These are phyloP conservation scores for Sylvia atricapilla DNA, from an alignment of 2,113 vertebrate genomes.

Conservation along the genomic window DNA sequence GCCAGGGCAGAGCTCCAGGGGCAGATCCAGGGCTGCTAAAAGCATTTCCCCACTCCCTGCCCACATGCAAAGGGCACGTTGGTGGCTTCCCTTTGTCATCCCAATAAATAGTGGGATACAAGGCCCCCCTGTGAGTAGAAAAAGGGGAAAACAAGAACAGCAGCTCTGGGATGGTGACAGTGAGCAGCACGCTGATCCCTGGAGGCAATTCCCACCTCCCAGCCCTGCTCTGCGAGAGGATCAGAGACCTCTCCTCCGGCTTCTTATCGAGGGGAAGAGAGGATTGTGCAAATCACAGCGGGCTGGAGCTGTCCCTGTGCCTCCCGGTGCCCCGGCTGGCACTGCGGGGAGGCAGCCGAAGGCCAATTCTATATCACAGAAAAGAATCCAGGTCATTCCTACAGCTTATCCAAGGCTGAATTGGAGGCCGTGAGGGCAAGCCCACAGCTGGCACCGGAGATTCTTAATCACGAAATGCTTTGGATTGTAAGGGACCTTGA, in stretches of 20 bases:
- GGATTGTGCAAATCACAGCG: not conserved
- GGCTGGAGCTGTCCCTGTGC: accelerated
- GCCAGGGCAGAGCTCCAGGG: not conserved
- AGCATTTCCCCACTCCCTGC: not conserved
- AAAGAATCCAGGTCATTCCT: not conserved
- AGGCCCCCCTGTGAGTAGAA: not conserved
- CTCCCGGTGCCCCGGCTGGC: no score
- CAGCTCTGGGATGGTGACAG: accelerated
- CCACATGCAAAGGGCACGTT: accelerated
- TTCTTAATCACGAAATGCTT: not conserved
- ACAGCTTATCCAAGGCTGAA: not conserved
- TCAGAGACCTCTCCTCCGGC: not conserved
- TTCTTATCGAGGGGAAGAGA: not conserved
- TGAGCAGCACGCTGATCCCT: accelerated
- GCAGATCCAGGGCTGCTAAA: not conserved
- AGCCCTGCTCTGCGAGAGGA: not conserved
- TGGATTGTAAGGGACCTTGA: not conserved
- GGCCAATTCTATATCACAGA: not conserved
- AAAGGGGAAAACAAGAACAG: not conserved
- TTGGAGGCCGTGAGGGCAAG: accelerated
- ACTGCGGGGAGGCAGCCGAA: not conserved
- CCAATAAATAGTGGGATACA: accelerated
- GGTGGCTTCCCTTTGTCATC: not conserved
- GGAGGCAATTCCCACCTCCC: not conserved
- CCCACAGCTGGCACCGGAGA: not conserved